Percentiles rank a stretch among this genome's conserved stretches.
phyloP scores from a whole-genome alignment of 2,113 vertebrate genomes.

The Halichoerus grypus region DNA sequence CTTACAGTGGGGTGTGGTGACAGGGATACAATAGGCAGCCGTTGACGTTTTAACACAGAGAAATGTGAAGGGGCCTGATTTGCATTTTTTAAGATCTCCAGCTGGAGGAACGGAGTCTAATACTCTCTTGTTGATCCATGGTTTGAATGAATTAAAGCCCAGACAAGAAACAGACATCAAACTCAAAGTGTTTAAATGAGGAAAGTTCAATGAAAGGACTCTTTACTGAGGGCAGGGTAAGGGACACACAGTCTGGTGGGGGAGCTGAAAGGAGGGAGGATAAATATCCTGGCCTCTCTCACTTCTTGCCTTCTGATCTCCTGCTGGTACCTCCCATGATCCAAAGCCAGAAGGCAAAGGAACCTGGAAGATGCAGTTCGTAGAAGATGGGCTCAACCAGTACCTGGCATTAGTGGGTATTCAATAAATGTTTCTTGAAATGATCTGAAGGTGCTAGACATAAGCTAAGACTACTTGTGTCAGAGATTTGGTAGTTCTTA shows the following conservation, averaged over 20 bases:
- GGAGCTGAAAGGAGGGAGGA: not conserved
- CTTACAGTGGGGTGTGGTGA: not conserved
- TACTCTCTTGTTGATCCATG: not conserved
- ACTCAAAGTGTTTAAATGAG: conserved; percentile 13
- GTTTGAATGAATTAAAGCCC: conserved; percentile 1
- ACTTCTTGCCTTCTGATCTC: conserved; percentile 11
- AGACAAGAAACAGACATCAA: conserved; percentile 49
- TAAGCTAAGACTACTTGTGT: not conserved
- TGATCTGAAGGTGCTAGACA: not conserved
- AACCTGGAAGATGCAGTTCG: not conserved
- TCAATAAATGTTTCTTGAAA: not conserved
- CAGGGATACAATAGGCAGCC: not conserved
- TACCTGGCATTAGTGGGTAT: not conserved
- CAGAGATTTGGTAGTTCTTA: not conserved
- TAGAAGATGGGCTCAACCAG: not conserved
- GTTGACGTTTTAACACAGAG: not conserved
- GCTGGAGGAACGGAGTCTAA: not conserved
- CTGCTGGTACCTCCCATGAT: not conserved
- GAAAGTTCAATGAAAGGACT: not conserved
- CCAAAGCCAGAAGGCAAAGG: not conserved
- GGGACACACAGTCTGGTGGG: not conserved
- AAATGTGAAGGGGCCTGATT: not conserved
- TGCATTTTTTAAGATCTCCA: not conserved
- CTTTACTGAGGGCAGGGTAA: not conserved
- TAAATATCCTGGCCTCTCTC: not conserved